phyloP scores from a whole-genome alignment of 2,797 vertebrate genomes.

The Babyrousa celebensis region DNA sequence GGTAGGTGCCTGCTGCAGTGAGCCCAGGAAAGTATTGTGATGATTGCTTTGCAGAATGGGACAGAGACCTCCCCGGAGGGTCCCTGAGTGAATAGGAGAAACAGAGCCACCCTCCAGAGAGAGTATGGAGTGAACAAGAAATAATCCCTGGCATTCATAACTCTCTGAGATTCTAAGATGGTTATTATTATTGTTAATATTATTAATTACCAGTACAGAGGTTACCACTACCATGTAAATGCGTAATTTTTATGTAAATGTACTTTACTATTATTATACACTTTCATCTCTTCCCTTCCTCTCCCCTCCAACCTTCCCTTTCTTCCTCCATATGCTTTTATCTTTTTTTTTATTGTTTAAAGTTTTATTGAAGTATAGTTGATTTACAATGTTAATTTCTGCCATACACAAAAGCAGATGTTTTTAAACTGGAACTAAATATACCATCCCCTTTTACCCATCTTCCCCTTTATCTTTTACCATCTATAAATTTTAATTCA shows the following conservation, averaged over 20 bases:
- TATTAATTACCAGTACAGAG: not conserved
- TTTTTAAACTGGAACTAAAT: no score
- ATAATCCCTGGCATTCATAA: not conserved
- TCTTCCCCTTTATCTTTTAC: not conserved
- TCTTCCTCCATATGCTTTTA: not conserved
- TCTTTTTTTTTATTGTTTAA: no score
- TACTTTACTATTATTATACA: not conserved
- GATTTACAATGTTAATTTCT: no score
- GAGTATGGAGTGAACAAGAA: not conserved
- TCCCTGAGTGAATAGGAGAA: not conserved
- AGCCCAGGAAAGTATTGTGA: no score
- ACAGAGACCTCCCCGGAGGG: rapidly evolving
- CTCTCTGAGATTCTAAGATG: not conserved
- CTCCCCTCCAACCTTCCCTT: not conserved
- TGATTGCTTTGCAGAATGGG: no score
- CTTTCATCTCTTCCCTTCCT: not conserved
- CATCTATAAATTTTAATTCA: not conserved
- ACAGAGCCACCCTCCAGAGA: not conserved
- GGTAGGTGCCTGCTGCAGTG: not conserved
- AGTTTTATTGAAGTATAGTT: no score
- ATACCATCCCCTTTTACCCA: no score
- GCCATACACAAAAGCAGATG: no score
- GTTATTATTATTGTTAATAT: not conserved
- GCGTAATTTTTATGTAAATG: rapidly evolving
- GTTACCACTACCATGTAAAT: not conserved